Percentiles rank a stretch among this genome's conserved stretches.
These are phyloP conservation scores for Neolamprologus variostigma DNA, from an alignment of 2,113 vertebrate genomes.

Conservation along the genomic window DNA sequence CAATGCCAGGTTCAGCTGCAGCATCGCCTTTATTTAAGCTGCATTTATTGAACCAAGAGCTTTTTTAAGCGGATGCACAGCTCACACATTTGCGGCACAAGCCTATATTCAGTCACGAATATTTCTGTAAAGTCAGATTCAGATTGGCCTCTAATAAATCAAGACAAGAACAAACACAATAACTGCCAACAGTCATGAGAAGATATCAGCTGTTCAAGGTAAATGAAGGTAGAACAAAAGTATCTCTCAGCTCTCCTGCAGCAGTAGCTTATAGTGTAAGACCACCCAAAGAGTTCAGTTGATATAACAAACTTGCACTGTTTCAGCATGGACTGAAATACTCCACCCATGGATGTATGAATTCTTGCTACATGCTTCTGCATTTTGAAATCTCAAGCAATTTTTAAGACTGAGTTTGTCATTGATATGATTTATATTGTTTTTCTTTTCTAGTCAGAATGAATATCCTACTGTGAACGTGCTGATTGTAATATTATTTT, in stretches of 20 bases:
- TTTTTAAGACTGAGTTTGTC: not conserved
- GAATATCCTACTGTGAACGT: not conserved
- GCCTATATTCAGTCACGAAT: not conserved
- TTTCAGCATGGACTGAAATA: not conserved
- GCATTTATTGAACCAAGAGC: not conserved
- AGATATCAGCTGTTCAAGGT: constrained; percentile 1
- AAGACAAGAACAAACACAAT: not conserved
- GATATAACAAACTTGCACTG: not conserved
- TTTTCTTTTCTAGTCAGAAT: not conserved
- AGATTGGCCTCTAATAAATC: not conserved
- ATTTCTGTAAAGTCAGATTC: not conserved
- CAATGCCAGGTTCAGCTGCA: not conserved
- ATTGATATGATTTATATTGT: not conserved
- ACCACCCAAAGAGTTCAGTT: constrained; percentile 11
- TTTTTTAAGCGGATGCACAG: not conserved
- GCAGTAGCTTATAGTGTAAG: not conserved
- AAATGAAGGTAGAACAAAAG: not conserved
- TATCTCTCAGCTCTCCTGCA: constrained; percentile 2
- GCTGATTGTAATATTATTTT: not conserved
- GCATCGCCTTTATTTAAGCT: not conserved
- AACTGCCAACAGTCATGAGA: not conserved
- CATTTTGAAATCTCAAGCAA: not conserved
- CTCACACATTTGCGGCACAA: not conserved
- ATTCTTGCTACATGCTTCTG: not conserved
- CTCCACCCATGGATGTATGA: not conserved